These are phyloP conservation scores for Troides oblongomaculatus DNA, from an alignment of 2,888 invertebrate species.

Conservation along the genomic window DNA sequence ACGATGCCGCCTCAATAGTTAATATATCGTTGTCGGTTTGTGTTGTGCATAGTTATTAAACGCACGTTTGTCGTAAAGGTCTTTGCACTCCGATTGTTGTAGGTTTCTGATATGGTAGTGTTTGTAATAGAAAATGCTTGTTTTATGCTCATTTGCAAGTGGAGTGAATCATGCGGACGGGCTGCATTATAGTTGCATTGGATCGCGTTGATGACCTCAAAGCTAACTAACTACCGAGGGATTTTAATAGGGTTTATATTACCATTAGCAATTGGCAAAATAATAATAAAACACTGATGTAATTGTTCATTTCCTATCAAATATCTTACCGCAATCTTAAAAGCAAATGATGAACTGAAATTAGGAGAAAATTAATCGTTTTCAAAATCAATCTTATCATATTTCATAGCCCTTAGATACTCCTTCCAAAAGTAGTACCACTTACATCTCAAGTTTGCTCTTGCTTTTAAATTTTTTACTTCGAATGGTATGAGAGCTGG, in stretches of 20 bases:
- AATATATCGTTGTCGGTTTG: constrained; percentile 56
- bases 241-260: not conserved
- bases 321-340: too few relatives aligned
- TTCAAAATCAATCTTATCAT: too few relatives aligned
- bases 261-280: not conserved
- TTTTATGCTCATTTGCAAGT: constrained; percentile 41
- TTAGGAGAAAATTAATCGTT: too few relatives aligned
- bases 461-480: not conserved
- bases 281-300: too few relatives aligned
- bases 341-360: too few relatives aligned
- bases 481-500: not conserved
- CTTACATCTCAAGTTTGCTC: too few relatives aligned
- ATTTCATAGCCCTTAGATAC: too few relatives aligned
- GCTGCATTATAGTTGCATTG: constrained; percentile 5
- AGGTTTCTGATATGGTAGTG: constrained; percentile 38
- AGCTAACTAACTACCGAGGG: too few relatives aligned
- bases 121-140: constrained; percentile 39
- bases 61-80: constrained; percentile 45
- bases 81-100: constrained; percentile 40
- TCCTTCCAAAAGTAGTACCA: too few relatives aligned
- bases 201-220: not conserved
- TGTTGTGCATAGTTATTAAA: constrained; percentile 58
- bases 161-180: constrained; percentile 35
- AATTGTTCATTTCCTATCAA: too few relatives aligned
- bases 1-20: constrained; percentile 52